Percentiles rank a stretch among this genome's conserved stretches.
Conservation (phyloP, 2,888 invertebrate genomes). For the Synanthedon myopaeformis region DNA sequence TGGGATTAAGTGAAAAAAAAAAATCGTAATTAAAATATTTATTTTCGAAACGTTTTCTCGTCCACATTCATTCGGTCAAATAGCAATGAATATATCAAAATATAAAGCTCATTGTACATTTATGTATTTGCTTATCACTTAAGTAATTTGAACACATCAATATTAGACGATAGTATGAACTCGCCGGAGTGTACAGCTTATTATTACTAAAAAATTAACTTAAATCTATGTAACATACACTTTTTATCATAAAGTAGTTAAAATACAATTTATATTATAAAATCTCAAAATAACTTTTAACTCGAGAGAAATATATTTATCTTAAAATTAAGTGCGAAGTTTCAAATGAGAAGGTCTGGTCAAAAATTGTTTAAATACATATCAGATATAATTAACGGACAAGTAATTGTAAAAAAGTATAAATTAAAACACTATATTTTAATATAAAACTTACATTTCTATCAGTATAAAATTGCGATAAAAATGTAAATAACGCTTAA, state of each 20-base stretch:
- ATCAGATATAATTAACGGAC: no score
- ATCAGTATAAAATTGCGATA: neutral
- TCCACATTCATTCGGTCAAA: neutral
- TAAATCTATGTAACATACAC: neutral
- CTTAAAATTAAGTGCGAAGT: neutral
- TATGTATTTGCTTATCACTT: neutral
- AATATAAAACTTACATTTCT: no score
- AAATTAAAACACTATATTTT: no score
- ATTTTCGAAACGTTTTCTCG: neutral
- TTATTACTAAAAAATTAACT: neutral
- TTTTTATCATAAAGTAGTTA: neutral
- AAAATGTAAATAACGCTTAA: constrained; percentile 3
- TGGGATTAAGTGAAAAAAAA: neutral
- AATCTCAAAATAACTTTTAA: constrained; percentile 10
- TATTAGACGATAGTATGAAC: neutral
- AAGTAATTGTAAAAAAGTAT: no score
- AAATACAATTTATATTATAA: constrained; percentile 16
- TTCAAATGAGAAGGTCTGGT: neutral
- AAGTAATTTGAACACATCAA: neutral
- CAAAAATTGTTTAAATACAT: neutral
- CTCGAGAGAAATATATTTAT: neutral
- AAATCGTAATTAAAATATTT: neutral
- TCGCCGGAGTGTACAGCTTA: neutral
- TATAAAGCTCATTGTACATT: neutral
- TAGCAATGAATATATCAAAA: neutral